Evolutionary conservation across 2,888 invertebrate genomes (phyloP).

Genomic region (Notodonta ziczac): DNA sequence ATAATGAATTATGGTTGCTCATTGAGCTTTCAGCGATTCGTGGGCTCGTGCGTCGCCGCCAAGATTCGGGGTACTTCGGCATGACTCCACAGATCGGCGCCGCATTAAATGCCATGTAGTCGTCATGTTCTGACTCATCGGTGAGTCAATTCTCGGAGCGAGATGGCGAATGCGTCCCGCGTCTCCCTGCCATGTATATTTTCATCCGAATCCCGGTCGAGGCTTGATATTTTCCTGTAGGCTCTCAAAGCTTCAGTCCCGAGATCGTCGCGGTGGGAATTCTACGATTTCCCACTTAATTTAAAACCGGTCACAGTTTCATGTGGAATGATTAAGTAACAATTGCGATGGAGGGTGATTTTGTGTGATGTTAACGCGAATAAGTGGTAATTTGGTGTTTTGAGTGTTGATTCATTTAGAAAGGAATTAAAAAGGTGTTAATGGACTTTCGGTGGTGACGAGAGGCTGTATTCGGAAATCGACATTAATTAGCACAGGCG

Average conservation of each 20-base stretch:
- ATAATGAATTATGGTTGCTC: constrained; percentile 72
- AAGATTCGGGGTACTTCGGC: constrained; percentile 57
- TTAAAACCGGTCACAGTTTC: constrained; percentile 49
- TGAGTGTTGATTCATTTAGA: constrained; percentile 31
- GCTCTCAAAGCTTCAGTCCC: constrained; percentile 70
- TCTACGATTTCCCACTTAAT: constrained; percentile 37
- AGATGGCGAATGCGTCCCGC: constrained; percentile 45
- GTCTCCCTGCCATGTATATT: constrained; percentile 49
- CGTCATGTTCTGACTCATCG: constrained; percentile 64
- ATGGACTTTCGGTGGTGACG: constrained; percentile 23
- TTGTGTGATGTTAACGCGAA: constrained; percentile 25
- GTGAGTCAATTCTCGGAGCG: constrained; percentile 56
- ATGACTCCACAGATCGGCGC: constrained; percentile 30
- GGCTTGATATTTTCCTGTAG: constrained; percentile 80
- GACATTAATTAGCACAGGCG: constrained; percentile 33
- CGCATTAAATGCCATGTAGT: constrained; percentile 33
- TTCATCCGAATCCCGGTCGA: constrained; percentile 73
- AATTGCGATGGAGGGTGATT: constrained; percentile 40
- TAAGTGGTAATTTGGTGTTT: constrained; percentile 31
- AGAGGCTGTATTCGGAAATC: constrained; percentile 19
- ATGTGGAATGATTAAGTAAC: constrained; percentile 77
- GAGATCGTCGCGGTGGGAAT: constrained; percentile 57
- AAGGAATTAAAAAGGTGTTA: constrained; percentile 1
- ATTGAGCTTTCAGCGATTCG: constrained; percentile 73
- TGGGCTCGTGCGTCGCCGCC: constrained; percentile 48